These are phyloP conservation scores for Erpornis zantholeuca DNA, from an alignment of 2,113 vertebrate genomes.

Conservation along the genomic window DNA sequence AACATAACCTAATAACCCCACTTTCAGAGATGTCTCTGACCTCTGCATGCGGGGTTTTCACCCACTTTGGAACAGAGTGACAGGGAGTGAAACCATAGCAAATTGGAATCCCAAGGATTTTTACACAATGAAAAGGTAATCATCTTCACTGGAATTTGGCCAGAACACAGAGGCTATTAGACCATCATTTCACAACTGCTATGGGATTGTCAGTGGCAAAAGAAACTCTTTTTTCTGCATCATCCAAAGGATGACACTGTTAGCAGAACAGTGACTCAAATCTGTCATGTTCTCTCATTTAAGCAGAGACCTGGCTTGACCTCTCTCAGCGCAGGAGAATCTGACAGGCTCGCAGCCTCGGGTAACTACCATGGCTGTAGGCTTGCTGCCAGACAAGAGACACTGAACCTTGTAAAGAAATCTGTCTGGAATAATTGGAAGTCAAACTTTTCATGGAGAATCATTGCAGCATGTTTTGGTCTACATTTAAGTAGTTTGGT, in stretches of 20 bases:
- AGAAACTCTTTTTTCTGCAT: not conserved
- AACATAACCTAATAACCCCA: not conserved
- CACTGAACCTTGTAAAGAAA: not conserved
- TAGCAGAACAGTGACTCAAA: not conserved
- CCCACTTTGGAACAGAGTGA: not conserved
- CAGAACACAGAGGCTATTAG: not conserved
- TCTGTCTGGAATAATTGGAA: not conserved
- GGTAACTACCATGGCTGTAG: not conserved
- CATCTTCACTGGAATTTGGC: not conserved
- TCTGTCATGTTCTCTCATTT: not conserved
- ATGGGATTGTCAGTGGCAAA: not conserved
- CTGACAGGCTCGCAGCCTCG: not conserved
- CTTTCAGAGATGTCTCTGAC: not conserved
- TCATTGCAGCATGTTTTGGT: rapidly evolving
- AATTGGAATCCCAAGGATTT: not conserved
- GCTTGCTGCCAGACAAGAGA: not conserved
- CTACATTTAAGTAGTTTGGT: not conserved
- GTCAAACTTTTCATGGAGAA: not conserved
- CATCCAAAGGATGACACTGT: not conserved
- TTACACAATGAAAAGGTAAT: not conserved
- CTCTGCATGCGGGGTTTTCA: not conserved
- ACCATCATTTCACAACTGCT: not conserved
- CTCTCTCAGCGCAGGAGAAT: not conserved
- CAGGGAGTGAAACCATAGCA: not conserved
- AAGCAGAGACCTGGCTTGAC: not conserved